A percentile compares a stretch with the other conserved stretches of the same genome.
These are phyloP conservation scores for Cynaeus angustus DNA, from an alignment of 2,888 invertebrate genomes.

Conservation along the genomic window DNA sequence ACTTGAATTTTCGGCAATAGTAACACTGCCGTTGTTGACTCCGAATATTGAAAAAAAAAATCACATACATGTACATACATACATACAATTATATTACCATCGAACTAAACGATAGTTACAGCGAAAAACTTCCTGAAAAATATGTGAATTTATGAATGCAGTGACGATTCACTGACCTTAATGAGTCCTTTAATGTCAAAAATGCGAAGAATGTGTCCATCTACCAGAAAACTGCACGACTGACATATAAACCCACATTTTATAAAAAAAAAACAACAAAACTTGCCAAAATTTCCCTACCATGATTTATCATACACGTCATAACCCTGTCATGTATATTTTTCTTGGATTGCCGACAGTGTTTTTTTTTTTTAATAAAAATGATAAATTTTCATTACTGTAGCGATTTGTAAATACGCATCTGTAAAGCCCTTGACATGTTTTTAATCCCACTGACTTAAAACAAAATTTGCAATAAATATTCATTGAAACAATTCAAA, in stretches of 20 bases:
- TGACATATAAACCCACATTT: not conserved
- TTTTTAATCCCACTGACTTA: not conserved
- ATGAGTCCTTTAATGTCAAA: no score
- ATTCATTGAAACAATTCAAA: conserved; percentile 8
- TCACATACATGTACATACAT: no score
- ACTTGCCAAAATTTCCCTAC: conserved; percentile 6
- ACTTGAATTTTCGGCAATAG: no score
- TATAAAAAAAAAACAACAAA: not conserved
- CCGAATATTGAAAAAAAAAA: no score
- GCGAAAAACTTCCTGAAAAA: no score
- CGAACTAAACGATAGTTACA: no score
- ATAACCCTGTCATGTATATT: not conserved
- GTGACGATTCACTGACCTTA: no score
- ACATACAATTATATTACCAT: no score
- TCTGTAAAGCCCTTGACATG: conserved; percentile 11
- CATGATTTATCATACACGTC: not conserved
- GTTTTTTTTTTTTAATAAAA: not conserved
- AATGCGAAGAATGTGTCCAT: no score
- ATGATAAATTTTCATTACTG: conserved; percentile 1
- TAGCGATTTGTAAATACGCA: not conserved
- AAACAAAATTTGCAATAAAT: conserved; percentile 12
- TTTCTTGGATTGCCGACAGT: not conserved
- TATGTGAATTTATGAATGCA: no score
- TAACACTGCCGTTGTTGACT: no score
- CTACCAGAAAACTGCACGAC: no score